Conservation (phyloP, 2,888 invertebrate genomes). For the Dryobota labecula region DNA sequence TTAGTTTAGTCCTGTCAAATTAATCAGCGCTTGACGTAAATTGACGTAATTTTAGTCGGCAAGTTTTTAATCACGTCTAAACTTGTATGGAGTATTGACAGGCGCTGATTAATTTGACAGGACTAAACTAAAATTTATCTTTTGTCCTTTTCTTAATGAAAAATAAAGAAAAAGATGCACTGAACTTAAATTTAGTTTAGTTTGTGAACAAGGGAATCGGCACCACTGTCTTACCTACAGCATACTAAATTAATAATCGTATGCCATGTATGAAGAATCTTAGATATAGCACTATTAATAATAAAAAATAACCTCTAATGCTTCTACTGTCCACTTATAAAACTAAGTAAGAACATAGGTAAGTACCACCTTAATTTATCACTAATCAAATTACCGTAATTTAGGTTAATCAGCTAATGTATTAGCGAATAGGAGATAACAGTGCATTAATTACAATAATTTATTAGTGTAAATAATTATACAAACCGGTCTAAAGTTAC, state of each 20-base stretch:
- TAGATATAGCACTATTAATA: not conserved
- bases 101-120: no score
- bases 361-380: not conserved
- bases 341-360: not conserved
- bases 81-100: no score
- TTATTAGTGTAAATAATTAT: conserved; percentile 42
- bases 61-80: no score
- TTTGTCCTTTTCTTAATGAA: no score
- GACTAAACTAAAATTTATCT: no score
- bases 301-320: not conserved
- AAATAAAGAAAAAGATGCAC: no score
- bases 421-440: conserved; percentile 57
- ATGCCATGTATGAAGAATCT: not conserved
- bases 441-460: conserved; percentile 47
- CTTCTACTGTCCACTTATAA: not conserved
- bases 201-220: no score
- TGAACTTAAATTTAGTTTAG: no score
- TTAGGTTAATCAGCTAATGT: conserved; percentile 38
- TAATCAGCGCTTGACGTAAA: no score
- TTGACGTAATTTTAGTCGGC: no score
- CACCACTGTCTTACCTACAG: no score
- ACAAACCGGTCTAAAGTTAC: conserved; percentile 44
- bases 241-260: not conserved
- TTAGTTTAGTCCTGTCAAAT: no score
- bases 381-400: conserved; percentile 30